These are phyloP conservation scores for Oncopeltus fasciatus DNA, from an alignment of 1,140 invertebrate genomes.

Conservation along the genomic window DNA sequence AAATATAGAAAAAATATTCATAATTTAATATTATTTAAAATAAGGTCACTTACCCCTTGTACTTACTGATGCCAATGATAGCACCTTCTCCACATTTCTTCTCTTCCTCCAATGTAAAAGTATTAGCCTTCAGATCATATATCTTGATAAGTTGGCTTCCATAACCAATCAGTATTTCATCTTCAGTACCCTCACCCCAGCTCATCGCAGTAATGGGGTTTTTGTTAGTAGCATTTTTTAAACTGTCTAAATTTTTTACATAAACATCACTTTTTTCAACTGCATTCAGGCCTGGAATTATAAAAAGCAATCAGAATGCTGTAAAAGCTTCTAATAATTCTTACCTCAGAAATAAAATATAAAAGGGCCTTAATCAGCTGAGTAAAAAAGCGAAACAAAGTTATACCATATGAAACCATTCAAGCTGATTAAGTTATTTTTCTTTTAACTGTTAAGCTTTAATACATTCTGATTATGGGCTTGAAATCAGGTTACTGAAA, in stretches of 20 bases:
- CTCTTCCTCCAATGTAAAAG: conserved; percentile 27
- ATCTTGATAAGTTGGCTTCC: conserved; percentile 36
- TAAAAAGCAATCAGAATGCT: conserved; percentile 16
- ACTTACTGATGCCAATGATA: conserved; percentile 35
- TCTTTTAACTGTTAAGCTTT: no score
- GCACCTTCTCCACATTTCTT: conserved; percentile 32
- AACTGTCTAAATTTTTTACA: conserved; percentile 37
- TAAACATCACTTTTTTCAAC: conserved; percentile 27
- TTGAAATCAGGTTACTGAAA: no score
- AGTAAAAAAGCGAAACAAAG: no score
- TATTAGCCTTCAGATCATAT: conserved; percentile 34
- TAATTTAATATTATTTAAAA: no score
- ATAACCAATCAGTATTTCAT: conserved; percentile 48
- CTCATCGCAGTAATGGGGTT: conserved; percentile 49
- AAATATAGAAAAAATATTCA: no score
- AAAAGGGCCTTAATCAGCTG: no score
- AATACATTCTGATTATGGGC: no score
- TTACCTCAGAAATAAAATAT: no score
- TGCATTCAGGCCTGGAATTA: conserved; percentile 29
- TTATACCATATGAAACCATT: no score
- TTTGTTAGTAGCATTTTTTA: conserved; percentile 32
- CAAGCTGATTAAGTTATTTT: no score
- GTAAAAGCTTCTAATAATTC: no score
- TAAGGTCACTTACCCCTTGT: conserved; percentile 31
- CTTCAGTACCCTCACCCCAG: conserved; percentile 50